phyloP scores from a whole-genome alignment of 2,888 invertebrate species.

The Hydraecia micacea region DNA sequence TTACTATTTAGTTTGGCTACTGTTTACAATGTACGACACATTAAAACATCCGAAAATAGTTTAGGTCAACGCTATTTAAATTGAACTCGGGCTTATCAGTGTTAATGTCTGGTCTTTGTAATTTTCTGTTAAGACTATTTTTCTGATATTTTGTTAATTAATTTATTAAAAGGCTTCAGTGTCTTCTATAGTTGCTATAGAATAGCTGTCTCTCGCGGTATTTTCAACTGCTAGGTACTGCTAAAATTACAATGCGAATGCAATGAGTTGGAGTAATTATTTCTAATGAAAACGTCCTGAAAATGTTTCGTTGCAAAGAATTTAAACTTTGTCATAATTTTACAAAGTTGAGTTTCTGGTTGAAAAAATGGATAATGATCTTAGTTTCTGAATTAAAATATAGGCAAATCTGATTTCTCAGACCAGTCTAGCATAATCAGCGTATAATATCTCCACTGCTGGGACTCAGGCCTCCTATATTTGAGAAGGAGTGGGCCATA shows the following conservation, averaged over 20 bases:
- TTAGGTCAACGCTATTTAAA: not conserved
- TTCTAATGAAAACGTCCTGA: not conserved
- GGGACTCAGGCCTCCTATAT: not conserved
- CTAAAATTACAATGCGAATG: not conserved
- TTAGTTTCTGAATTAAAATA: not conserved
- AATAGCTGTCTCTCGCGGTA: not conserved
- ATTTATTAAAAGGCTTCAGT: not conserved
- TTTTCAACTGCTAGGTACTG: not conserved
- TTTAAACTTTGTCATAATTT: not conserved
- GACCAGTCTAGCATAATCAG: not conserved
- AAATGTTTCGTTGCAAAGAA: not conserved
- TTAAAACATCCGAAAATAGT: conserved; percentile 37
- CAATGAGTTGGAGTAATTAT: not conserved
- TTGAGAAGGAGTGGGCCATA: not conserved
- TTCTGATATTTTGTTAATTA: not conserved
- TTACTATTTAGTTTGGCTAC: conserved; percentile 14
- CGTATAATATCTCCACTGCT: not conserved
- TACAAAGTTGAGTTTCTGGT: not conserved
- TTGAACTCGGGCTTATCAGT: conserved; percentile 10
- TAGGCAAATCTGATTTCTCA: not conserved
- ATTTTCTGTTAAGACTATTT: not conserved
- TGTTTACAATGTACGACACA: conserved; percentile 17
- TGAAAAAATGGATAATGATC: not conserved
- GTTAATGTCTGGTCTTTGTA: not conserved
- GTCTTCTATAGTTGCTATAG: not conserved